phyloP scores from a whole-genome alignment of 2,113 vertebrate genomes.

The Hiodon alosoides region DNA sequence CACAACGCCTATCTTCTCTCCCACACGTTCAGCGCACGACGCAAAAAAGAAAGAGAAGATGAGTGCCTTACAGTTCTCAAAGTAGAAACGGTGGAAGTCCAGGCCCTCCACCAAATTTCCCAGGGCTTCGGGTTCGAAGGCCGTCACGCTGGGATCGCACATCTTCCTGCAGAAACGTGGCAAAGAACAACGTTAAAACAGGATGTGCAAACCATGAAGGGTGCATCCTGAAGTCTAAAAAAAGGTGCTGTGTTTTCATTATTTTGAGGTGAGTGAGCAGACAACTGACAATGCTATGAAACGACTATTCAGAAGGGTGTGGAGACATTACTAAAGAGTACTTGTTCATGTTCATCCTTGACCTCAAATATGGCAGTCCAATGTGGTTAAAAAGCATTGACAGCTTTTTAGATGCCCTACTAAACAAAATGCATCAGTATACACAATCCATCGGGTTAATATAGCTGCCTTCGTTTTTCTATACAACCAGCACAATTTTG shows the following conservation, averaged over 20 bases:
- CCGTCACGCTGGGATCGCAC: conserved; percentile 95
- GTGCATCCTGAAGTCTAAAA: not conserved
- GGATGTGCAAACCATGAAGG: not conserved
- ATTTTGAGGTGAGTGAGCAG: not conserved
- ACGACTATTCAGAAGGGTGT: too few relatives aligned
- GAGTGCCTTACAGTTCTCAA: conserved; percentile 84
- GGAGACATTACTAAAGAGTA: too few relatives aligned
- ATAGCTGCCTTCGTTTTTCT: too few relatives aligned
- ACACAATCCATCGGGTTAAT: too few relatives aligned
- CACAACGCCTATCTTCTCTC: not conserved
- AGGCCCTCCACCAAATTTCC: conserved; percentile 94
- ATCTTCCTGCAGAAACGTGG: conserved; percentile 73
- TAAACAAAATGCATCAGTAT: too few relatives aligned
- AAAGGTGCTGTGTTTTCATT: not conserved
- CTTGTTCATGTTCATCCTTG: too few relatives aligned
- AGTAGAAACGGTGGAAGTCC: conserved; percentile 97
- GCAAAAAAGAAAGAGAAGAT: not conserved
- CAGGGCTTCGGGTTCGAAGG: conserved; percentile 91
- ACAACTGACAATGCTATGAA: too few relatives aligned
- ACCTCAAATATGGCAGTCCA: too few relatives aligned
- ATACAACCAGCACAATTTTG: too few relatives aligned
- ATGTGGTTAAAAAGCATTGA: too few relatives aligned
- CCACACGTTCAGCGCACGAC: not conserved
- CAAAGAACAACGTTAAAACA: not conserved
- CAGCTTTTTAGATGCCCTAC: too few relatives aligned